phyloP scores from a whole-genome alignment of 2,888 invertebrate species.

The Patella depressa region DNA sequence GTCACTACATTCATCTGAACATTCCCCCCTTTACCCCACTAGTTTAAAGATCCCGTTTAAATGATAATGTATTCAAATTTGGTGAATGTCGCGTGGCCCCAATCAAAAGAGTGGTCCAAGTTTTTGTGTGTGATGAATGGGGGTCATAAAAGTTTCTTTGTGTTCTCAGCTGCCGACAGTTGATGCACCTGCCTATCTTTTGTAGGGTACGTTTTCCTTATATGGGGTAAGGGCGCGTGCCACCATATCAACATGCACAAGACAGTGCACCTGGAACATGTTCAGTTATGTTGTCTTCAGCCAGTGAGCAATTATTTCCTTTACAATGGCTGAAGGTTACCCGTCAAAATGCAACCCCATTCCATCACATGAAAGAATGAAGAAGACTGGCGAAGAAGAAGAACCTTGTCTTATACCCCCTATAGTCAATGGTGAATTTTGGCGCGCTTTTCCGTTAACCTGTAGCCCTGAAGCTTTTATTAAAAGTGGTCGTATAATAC shows the following conservation, averaged over 20 bases:
- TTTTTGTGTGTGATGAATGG: constrained; percentile 23
- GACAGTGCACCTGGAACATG: constrained; percentile 9
- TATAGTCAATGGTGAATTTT: background rate
- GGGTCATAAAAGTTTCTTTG: constrained; percentile 30
- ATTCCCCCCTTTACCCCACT: background rate
- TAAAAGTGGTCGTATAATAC: background rate
- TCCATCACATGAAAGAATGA: background rate
- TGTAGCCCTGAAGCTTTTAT: background rate
- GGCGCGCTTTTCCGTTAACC: constrained; percentile 6
- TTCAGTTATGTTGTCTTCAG: constrained; percentile 4
- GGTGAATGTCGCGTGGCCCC: constrained; percentile 29
- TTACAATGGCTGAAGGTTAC: constrained; percentile 5
- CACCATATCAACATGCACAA: constrained; percentile 10
- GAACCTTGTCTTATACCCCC: background rate
- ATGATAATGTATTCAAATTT: constrained; percentile 27
- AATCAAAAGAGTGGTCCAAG: constrained; percentile 21
- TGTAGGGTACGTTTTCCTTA: constrained; percentile 14
- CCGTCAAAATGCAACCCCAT: background rate
- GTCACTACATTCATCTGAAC: no score
- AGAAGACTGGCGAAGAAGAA: no score
- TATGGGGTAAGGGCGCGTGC: constrained; percentile 19
- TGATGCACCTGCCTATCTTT: constrained; percentile 31
- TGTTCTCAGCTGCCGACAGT: constrained; percentile 32
- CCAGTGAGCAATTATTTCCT: constrained; percentile 1
- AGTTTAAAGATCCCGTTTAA: constrained; percentile 10